Evolutionary conservation across 2,888 invertebrate species (phyloP).

Genomic region (Parnassius smintheus): DNA sequence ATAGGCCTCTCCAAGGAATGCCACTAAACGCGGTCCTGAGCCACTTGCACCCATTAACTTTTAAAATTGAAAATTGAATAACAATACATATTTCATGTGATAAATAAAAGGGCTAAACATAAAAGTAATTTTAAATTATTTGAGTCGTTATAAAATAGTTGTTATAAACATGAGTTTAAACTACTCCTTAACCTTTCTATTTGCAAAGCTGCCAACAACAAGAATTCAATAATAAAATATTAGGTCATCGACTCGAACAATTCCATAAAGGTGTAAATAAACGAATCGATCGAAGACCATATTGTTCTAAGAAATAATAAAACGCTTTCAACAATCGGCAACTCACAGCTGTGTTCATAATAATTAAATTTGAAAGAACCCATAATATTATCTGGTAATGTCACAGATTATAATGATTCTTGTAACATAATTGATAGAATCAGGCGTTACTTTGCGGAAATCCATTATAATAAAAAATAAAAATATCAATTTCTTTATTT

Average conservation of each 20-base stretch:
- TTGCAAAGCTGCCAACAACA: not conserved
- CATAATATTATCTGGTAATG: not conserved
- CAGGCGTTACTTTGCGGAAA: no score
- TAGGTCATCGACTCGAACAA: conserved; percentile 15
- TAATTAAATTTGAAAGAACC: not conserved
- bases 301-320: conserved; percentile 16
- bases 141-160: no score
- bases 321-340: conserved; percentile 2
- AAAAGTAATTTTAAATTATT: no score
- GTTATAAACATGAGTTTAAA: not conserved
- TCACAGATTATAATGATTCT: not conserved
- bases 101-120: no score
- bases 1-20: no score
- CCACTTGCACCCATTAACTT: no score
- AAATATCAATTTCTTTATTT: no score
- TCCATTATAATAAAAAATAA: no score
- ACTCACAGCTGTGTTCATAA: not conserved
- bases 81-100: no score
- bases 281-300: not conserved
- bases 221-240: conserved; percentile 11
- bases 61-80: no score
- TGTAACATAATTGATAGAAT: no score
- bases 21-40: no score
- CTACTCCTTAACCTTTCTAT: not conserved
- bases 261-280: not conserved